Base-by-base conservation (phyloP, 23 tunicate species). In the Ciona savignyi region DNA sequence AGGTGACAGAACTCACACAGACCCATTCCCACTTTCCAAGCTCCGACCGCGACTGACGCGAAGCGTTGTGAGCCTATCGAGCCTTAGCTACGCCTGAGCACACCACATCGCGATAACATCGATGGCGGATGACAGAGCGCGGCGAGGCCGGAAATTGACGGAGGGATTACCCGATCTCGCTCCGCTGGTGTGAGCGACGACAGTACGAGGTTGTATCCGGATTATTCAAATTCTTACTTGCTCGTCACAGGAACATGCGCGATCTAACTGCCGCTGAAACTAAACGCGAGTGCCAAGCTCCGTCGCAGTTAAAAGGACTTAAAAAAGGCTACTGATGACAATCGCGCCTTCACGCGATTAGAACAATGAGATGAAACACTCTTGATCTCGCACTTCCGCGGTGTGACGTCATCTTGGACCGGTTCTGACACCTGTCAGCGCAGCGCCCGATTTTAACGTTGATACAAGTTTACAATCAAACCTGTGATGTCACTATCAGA, bases 131-230 rank as follows among this genome's bases (percentile, higher is more conserved):
- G 56, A 42, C 56, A 42, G 56, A 42, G 56, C 56, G 56, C 56
- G 56, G 56, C 56, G 56, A 42, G 56, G 56, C 76, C 76, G 76
- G 76, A 72, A 72, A 72, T 72, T 72, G 51, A 72, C 76, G 61
- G 32, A 49, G 27, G 76, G 76, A 72, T 72, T 72, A 72, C 29
- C 15, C 33, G 76, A 72, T 29, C 67, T 63, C 28, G 28, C 67
- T 63, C 11, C 15, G 56, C 56, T 42, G 56, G 9, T 42, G 56
- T 42, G 56, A 42, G 56, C 56, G 56, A 42, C 56, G 56, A 42
- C 56, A 42, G 11, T 42, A 42, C 56, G 56, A 42, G 56, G 9
- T 42, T 42, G 56, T 42, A 42, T 42, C 56, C 56, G 56, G 56
- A 42, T 42, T 42, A 42, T 42, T 42, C 56, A 15, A 42, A 42